Percentiles rank a stretch among this genome's conserved stretches.
These are phyloP conservation scores for Alentia gelatinosa DNA, from an alignment of 2,888 invertebrate species.

Conservation along the genomic window DNA sequence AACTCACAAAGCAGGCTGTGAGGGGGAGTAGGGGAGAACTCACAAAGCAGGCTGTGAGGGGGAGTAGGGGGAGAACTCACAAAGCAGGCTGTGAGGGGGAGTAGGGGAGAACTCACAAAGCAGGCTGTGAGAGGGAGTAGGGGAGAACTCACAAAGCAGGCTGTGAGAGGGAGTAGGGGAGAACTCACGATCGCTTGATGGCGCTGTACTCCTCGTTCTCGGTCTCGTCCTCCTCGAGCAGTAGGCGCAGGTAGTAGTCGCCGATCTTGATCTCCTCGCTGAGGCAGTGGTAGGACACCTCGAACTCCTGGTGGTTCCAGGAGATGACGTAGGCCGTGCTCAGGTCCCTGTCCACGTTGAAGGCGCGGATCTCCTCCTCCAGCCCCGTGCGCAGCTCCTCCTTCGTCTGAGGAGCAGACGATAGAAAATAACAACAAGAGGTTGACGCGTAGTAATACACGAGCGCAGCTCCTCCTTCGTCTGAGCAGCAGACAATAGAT, in stretches of 20 bases:
- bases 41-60: too few species aligned
- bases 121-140: not conserved
- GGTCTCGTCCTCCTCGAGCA: slow-evolving; percentile 91
- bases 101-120: too few species aligned
- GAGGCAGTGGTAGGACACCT: slow-evolving; percentile 93
- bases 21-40: too few species aligned
- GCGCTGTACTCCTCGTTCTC: slow-evolving; percentile 85
- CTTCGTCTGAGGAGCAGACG: slow-evolving; percentile 88
- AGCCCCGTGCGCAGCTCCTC: slow-evolving; percentile 95
- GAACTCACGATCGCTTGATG: slow-evolving; percentile 93
- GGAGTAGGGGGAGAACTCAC: too few species aligned
- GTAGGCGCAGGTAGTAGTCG: slow-evolving; percentile 96
- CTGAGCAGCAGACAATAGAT: too few species aligned
- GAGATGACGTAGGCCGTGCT: slow-evolving; percentile 85
- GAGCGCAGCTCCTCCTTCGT: too few species aligned
- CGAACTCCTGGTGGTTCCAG: slow-evolving; percentile 99
- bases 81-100: too few species aligned
- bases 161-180: not conserved
- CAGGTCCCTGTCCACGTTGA: slow-evolving; percentile 93
- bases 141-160: slow-evolving; percentile 66
- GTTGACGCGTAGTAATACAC: too few species aligned
- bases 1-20: too few species aligned
- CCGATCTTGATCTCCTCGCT: slow-evolving; percentile 97
- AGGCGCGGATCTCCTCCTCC: slow-evolving; percentile 95
- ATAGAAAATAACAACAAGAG: too few species aligned